Evolutionary conservation across 2,113 vertebrate species (phyloP), one percentile per base, ranked within the genome.

Genomic region (Apteryx owenii): DNA sequence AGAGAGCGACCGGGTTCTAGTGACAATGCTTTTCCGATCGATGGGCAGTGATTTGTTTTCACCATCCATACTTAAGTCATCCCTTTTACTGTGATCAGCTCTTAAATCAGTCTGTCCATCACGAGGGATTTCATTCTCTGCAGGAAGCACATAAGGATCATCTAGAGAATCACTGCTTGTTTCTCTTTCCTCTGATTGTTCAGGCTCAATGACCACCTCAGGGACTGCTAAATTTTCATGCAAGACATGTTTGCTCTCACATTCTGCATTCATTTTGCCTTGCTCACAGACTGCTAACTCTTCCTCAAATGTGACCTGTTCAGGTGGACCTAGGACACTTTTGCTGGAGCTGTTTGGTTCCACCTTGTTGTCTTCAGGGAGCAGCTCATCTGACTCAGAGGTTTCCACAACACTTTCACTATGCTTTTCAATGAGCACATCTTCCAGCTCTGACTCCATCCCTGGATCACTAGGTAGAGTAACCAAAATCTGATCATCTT

Each of bases 1-100:
- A 33, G 99, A 99, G 64, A 99, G 99, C 1, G 99, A 99, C 70
- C 99, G 98, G 78, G 99, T 99, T 96, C 99, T 98, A 7, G 98
- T 98, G 89, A 99, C 98, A 62, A 98, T 96, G 33, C 93, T 98
- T 96, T 99, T 99, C 75, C 97, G 97, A 95, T 99, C 99, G 19
- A 95, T 61, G 46, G 98, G 92, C 69, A 98, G 94, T 97, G 99
- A 98, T 96, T 97, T 98, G 26, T 96, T 98, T 83, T 99, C 99
- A 9, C 96, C 97, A 44, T 99, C 99, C 2, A 87, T 97, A 90
- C 96, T 97, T 80, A 97, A 97, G 29, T 98, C 98, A 21, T 98
- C 98, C 87, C 96, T 98, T 68, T 36, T 38, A 80, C 75, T 79
- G 14, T 88, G 93, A 89, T 86, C 92, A 50, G 38, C 48, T 44